These are phyloP conservation scores for Malacoctenus gilli DNA, from an alignment of 2,797 vertebrate species.

Conservation along the genomic window DNA sequence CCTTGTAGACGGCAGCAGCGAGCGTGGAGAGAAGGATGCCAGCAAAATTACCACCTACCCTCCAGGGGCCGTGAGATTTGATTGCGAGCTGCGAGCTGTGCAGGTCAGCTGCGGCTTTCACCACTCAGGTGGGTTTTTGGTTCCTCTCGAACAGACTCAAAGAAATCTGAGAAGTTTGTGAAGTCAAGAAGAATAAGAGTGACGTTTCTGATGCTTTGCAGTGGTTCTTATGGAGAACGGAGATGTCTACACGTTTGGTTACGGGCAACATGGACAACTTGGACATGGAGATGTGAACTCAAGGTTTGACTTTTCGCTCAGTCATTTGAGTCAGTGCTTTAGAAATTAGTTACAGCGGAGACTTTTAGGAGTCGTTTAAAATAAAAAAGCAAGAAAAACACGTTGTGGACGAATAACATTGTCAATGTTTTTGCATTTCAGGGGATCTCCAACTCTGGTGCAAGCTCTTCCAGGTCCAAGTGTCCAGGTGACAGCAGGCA, in stretches of 20 bases:
- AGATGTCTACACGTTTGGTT: conserved; percentile 98
- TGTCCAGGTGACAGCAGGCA: conserved; percentile 96
- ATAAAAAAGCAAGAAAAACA: too few relatives aligned
- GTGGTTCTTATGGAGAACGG: conserved; percentile 99
- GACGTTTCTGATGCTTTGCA: conserved; percentile 56
- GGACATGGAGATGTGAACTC: conserved; percentile 98
- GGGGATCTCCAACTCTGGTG: conserved; percentile 95
- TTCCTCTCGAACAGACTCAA: too few relatives aligned
- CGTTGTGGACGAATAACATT: too few relatives aligned
- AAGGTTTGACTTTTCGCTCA: conserved; percentile 84
- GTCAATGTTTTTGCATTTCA: conserved; percentile 60
- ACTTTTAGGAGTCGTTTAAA: too few relatives aligned
- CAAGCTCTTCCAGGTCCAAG: conserved; percentile 94
- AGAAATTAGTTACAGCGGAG: too few relatives aligned
- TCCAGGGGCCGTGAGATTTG: conserved; percentile 94
- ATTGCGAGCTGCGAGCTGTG: conserved; percentile 92
- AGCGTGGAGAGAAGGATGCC: conserved; percentile 97
- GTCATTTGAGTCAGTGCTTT: too few relatives aligned
- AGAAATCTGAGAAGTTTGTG: too few relatives aligned
- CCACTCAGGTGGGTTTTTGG: conserved; percentile 88
- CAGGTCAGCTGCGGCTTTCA: conserved; percentile 99
- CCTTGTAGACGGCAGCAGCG: conserved; percentile 91
- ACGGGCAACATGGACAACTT: conserved; percentile 97
- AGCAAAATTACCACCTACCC: conserved; percentile 99
- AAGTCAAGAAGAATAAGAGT: background rate